Percentiles rank a stretch among this genome's conserved stretches.
Evolutionary conservation across 2,113 vertebrate species (phyloP).

Genomic region (pig (Sus scrofa)): DNA sequence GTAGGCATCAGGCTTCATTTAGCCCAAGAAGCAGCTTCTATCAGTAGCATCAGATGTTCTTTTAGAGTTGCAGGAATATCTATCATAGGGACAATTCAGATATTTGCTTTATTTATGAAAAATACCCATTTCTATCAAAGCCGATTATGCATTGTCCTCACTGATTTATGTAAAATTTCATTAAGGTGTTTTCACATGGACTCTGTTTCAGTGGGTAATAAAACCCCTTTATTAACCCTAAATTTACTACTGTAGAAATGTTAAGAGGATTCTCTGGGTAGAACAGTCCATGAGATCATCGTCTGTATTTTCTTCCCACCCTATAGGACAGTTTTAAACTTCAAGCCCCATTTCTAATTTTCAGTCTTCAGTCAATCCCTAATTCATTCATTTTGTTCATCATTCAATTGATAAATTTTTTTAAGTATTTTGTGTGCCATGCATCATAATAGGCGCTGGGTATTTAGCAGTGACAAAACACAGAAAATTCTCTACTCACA

Average conservation of each 20-base stretch:
- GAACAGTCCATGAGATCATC: neutral
- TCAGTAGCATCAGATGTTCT: constrained; percentile 49
- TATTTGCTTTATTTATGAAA: constrained; percentile 46
- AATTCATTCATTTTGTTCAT: neutral
- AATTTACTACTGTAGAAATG: neutral
- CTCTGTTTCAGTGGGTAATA: neutral
- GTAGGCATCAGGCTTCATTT: constrained; percentile 47
- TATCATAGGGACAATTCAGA: constrained; percentile 61
- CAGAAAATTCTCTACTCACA: neutral
- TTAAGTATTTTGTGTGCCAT: neutral
- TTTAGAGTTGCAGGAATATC: constrained; percentile 49
- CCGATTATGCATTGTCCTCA: neutral
- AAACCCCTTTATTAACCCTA: neutral
- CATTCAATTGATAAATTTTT: neutral
- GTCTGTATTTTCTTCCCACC: neutral
- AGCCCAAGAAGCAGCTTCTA: neutral
- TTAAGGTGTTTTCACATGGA: neutral
- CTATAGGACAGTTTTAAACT: neutral
- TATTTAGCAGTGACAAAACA: neutral
- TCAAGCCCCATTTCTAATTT: neutral
- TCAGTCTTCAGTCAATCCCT: neutral
- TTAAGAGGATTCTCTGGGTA: neutral
- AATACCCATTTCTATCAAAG: constrained; percentile 37
- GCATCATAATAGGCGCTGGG: neutral
- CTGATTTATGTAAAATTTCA: constrained; percentile 52